These are phyloP conservation scores for Scaptomyza pallida DNA, from an alignment of 1,140 invertebrate species.

Conservation along the genomic window DNA sequence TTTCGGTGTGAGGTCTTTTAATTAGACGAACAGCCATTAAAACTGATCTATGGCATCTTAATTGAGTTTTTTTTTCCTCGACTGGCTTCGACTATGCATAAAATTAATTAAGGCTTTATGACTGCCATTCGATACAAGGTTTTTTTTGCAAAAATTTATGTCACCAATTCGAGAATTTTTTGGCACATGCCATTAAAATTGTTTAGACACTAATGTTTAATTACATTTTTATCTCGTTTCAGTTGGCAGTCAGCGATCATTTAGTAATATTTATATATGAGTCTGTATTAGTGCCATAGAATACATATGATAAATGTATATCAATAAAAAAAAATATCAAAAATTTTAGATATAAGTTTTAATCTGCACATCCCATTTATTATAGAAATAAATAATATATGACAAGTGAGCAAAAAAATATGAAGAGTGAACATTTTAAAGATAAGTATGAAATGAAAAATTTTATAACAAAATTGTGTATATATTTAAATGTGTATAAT, in stretches of 20 bases:
- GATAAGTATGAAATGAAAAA: not conserved
- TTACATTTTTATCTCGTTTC: slow-evolving; percentile 17
- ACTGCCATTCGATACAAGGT: slow-evolving; percentile 7
- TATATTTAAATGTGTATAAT: no score
- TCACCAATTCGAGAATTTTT: slow-evolving; percentile 5
- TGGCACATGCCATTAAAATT: slow-evolving; percentile 10
- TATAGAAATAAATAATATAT: not conserved
- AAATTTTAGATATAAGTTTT: not conserved
- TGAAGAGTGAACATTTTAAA: not conserved
- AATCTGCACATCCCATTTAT: not conserved
- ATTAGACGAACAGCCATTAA: slow-evolving; percentile 61
- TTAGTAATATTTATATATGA: slow-evolving; percentile 26
- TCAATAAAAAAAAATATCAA: slow-evolving; percentile 31
- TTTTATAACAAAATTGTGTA: not conserved
- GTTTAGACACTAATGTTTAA: not conserved
- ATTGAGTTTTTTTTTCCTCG: slow-evolving; percentile 31
- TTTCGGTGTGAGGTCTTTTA: slow-evolving; percentile 47
- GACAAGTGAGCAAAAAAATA: not conserved
- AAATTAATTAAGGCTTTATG: slow-evolving; percentile 38
- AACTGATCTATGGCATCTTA: slow-evolving; percentile 58
- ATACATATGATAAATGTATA: slow-evolving; percentile 41
- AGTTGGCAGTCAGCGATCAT: slow-evolving; percentile 3
- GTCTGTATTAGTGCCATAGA: slow-evolving; percentile 61
- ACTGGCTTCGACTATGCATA: not conserved
- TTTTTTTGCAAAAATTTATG: not conserved